Conservation (phyloP, 2,888 invertebrate species). For the Diploptera punctata region DNA sequence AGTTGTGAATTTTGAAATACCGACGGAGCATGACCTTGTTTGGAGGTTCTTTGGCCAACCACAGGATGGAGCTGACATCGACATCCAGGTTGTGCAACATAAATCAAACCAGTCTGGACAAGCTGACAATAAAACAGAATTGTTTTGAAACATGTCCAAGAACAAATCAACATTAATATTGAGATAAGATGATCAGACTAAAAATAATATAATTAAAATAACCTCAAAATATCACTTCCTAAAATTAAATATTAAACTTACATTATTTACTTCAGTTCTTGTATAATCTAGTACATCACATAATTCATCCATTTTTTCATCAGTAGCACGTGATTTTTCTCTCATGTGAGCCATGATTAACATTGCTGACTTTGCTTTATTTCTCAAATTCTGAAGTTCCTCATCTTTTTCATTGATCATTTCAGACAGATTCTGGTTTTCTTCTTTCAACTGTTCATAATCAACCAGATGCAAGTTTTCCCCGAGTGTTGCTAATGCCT, state of each 20-base stretch:
- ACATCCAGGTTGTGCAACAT: too few species aligned
- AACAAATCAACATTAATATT: too few species aligned
- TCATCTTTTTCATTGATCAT: conserved; percentile 64
- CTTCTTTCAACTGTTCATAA: conserved; percentile 63
- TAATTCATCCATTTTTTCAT: neutral
- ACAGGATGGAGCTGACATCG: too few species aligned
- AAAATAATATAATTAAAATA: too few species aligned
- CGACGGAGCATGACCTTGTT: too few species aligned
- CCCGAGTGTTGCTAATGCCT: conserved; percentile 17
- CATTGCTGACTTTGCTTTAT: conserved; percentile 58
- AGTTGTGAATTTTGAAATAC: too few species aligned
- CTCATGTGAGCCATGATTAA: conserved; percentile 60
- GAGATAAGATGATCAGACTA: too few species aligned
- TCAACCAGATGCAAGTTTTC: conserved; percentile 60
- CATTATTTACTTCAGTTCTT: neutral
- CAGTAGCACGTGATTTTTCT: conserved; percentile 58
- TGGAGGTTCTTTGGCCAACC: too few species aligned
- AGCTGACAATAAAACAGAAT: too few species aligned
- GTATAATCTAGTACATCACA: neutral
- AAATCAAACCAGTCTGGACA: too few species aligned
- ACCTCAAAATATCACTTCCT: too few species aligned
- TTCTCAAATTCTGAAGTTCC: conserved; percentile 57
- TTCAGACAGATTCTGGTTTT: conserved; percentile 61
- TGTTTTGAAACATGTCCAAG: too few species aligned
- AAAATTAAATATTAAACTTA: neutral